phyloP scores from a whole-genome alignment of 2,797 vertebrate genomes.

The Epinephelus malabaricus region DNA sequence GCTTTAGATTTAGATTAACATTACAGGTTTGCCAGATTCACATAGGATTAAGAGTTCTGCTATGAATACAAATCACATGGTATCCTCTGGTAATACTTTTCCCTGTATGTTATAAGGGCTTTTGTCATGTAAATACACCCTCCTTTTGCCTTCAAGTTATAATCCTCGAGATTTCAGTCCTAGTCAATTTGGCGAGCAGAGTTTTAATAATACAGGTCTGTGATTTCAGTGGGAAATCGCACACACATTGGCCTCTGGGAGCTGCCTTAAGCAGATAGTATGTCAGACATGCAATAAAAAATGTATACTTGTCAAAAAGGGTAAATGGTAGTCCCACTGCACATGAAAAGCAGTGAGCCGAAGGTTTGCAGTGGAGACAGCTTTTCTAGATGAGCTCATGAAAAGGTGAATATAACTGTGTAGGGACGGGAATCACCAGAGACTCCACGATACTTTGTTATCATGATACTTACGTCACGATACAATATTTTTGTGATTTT shows the following conservation, averaged over 20 bases:
- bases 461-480: no score
- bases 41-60: neutral
- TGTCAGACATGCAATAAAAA: constrained; percentile 8
- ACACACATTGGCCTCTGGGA: neutral
- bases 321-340: neutral
- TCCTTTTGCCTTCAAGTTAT: neutral
- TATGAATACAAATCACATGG: neutral
- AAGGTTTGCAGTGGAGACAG: neutral
- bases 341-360: neutral
- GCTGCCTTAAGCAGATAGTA: neutral
- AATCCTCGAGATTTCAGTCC: neutral
- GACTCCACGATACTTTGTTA: no score
- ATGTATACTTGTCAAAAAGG: neutral
- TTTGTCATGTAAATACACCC: constrained; percentile 5
- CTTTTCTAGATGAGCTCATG: neutral
- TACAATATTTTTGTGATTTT: fast-evolving
- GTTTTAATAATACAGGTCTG: neutral
- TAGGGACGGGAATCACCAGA: no score
- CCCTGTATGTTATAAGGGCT: neutral
- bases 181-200: neutral
- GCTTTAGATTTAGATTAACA: neutral
- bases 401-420: neutral
- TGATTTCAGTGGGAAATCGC: constrained; percentile 3
- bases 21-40: neutral
- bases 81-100: neutral